Evolutionary conservation across 2,113 vertebrate genomes (phyloP), one percentile per base, ranked within the genome.

Genomic region (Poecilia latipinna): DNA sequence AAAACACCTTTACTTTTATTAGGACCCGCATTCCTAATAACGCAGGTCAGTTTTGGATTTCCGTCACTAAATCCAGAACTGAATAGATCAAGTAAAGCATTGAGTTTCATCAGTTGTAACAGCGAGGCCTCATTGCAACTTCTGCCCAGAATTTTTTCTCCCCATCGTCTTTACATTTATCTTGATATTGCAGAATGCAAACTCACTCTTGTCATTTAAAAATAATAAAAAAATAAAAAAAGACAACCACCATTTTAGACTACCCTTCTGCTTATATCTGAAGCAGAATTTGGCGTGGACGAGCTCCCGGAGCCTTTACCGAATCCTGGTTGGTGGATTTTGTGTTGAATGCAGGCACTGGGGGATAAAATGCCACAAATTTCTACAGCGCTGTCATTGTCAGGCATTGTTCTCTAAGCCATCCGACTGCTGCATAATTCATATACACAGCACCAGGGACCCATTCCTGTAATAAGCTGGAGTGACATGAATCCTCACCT

Each of bases 371-470:
- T 68, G 57, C 63, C 77, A 65, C 0, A 54, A 70, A 83, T 89
- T 72, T 83, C 65, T 61, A 17, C 66, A 66, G 35, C 26, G 42
- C 82, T 83, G 80, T 90, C 75, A 82, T 77, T 80, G 68, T 85
- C 48, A 70, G 62, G 76, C 42, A 83, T 80, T 87, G 84, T 85
- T 54, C 68, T 72, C 70, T 75, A 54, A 87, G 79, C 72, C 81
- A 71, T 75, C 77, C 64, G 80, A 78, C 72, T 83, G 72, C 62
- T 92, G 82, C 88, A 93, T 91, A 86, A 91, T 92, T 86, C 88
- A 92, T 89, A 72, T 74, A 54, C 19, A 65, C 66, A 74, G 82
- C 75, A 77, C 75, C 22, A 73, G 80, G 35, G 68, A 85, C 82
- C 71, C 69, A 71, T 86, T 82, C 72, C 63, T 79, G 77, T 86